These are phyloP conservation scores for Rhingia campestris DNA, from an alignment of 2,888 invertebrate genomes.

Conservation along the genomic window DNA sequence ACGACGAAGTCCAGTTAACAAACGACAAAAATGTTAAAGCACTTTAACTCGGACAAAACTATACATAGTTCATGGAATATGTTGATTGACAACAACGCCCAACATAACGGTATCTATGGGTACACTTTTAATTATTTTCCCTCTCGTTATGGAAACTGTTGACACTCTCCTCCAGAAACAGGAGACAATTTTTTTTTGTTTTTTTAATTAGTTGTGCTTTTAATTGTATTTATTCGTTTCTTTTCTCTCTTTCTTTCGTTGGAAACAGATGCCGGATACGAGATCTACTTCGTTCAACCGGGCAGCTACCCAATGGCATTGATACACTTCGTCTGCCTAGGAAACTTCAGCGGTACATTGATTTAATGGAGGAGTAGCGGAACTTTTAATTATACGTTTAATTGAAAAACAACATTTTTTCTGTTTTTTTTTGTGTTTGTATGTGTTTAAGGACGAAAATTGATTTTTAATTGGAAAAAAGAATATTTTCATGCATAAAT, in stretches of 20 bases:
- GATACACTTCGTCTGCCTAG: slow-evolving; percentile 87
- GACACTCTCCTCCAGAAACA: background rate
- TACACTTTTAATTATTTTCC: slow-evolving; percentile 9
- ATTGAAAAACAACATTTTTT: slow-evolving; percentile 20
- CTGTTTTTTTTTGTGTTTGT: background rate
- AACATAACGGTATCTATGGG: background rate
- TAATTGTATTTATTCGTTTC: slow-evolving; percentile 1
- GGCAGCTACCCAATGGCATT: slow-evolving; percentile 90
- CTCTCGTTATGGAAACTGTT: slow-evolving; percentile 15
- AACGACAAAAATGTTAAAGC: too few species aligned
- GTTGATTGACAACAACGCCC: background rate
- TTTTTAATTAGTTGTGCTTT: slow-evolving; percentile 21
- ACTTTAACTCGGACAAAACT: too few species aligned
- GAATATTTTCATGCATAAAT: background rate
- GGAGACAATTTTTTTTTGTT: slow-evolving; percentile 3
- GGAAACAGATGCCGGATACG: slow-evolving; percentile 86
- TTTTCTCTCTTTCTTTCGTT: slow-evolving; percentile 22
- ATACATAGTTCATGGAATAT: too few species aligned
- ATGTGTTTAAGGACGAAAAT: slow-evolving; percentile 1
- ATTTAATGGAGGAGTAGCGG: slow-evolving; percentile 86
- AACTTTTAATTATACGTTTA: slow-evolving; percentile 32
- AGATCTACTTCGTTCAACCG: slow-evolving; percentile 86
- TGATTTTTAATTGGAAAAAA: slow-evolving; percentile 4
- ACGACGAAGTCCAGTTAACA: too few species aligned
- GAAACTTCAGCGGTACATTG: slow-evolving; percentile 87